Conservation (phyloP, 2,888 invertebrate species). For the Latrodectus elegans region DNA sequence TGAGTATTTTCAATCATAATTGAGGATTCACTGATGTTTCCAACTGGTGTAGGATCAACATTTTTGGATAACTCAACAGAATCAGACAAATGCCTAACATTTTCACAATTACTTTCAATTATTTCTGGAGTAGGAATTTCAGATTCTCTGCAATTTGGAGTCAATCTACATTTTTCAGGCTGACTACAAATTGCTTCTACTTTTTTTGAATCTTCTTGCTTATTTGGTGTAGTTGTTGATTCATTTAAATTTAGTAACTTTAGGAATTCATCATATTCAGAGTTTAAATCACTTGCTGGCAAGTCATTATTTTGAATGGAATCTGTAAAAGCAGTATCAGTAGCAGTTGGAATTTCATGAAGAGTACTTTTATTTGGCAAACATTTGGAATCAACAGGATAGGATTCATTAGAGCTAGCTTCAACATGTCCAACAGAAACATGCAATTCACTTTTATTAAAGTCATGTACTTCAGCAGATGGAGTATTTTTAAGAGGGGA, state of each 20-base stretch:
- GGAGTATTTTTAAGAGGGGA: background rate
- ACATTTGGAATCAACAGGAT: background rate
- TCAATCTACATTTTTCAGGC: too few species aligned
- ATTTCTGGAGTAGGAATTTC: too few species aligned
- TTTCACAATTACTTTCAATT: too few species aligned
- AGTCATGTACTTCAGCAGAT: background rate
- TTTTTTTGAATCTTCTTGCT: too few species aligned
- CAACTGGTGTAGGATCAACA: too few species aligned
- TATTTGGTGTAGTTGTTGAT: background rate
- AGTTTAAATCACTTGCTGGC: constrained; percentile 48
- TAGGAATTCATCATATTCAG: constrained; percentile 68
- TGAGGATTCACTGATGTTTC: too few species aligned
- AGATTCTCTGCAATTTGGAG: too few species aligned
- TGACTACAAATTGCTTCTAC: too few species aligned
- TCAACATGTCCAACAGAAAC: background rate
- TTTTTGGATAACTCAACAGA: too few species aligned
- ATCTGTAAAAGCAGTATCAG: background rate
- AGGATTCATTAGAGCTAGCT: background rate
- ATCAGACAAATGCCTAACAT: too few species aligned
- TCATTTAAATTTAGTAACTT: constrained; percentile 55
- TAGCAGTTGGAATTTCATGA: too few species aligned
- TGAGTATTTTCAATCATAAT: too few species aligned
- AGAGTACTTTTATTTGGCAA: background rate
- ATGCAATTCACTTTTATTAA: background rate
- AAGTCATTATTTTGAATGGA: constrained; percentile 29